Conservation (phyloP, 2,888 invertebrate species). For the Amphimallon solstitiale region DNA sequence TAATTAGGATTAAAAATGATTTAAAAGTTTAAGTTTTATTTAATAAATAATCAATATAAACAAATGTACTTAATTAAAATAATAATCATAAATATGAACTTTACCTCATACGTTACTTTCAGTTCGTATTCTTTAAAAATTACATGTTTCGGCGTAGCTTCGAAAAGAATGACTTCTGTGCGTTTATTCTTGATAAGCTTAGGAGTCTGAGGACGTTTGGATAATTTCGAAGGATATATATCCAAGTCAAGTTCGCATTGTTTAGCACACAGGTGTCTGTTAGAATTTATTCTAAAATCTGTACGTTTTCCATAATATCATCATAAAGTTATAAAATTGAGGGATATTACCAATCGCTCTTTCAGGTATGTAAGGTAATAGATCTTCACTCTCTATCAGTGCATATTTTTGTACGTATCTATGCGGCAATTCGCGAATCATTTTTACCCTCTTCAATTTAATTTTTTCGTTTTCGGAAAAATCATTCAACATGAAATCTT, state of each 20-base stretch:
- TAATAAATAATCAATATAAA: background rate
- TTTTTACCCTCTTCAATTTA: constrained; percentile 49
- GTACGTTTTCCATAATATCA: constrained; percentile 25
- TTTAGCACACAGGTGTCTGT: constrained; percentile 36
- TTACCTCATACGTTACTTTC: constrained; percentile 57
- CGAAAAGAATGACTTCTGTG: constrained; percentile 45
- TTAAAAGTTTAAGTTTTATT: too few relatives aligned
- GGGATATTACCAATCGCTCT: constrained; percentile 52
- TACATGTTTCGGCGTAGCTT: constrained; percentile 53
- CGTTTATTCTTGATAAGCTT: constrained; percentile 19
- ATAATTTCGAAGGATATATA: constrained; percentile 35
- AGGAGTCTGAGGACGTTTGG: background rate
- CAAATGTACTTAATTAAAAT: background rate
- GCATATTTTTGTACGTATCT: constrained; percentile 49
- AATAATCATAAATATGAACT: background rate
- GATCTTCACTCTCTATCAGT: constrained; percentile 53
- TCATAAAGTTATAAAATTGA: background rate
- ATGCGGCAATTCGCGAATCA: constrained; percentile 46
- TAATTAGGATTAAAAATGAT: too few relatives aligned
- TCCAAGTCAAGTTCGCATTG: constrained; percentile 28
- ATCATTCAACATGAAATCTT: constrained; percentile 49
- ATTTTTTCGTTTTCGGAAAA: constrained; percentile 47
- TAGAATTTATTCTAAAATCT: constrained; percentile 50
- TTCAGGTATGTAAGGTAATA: constrained; percentile 52
- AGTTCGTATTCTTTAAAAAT: constrained; percentile 59